phyloP scores from a whole-genome alignment of 2,888 invertebrate genomes.

The Ophion slaviceki region DNA sequence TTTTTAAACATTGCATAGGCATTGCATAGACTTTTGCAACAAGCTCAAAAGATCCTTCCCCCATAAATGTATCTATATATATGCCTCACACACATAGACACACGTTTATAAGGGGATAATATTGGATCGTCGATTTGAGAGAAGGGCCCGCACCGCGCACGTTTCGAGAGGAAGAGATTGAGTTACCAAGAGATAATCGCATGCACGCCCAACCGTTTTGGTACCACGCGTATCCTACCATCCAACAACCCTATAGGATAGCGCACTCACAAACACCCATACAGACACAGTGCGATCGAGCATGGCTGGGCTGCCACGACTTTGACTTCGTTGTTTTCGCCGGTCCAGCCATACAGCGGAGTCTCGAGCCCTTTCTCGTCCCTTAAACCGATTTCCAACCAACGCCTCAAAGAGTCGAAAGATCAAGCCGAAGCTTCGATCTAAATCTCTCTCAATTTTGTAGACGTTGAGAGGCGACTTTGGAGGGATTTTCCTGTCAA shows the following conservation, averaged over 20 bases:
- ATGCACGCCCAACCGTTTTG: constrained; percentile 79
- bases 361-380: constrained; percentile 2
- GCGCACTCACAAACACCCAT: constrained; percentile 2
- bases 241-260: constrained; percentile 54
- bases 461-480: constrained; percentile 24
- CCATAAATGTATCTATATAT: no score
- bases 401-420: constrained; percentile 1
- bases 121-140: constrained; percentile 60
- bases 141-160: constrained; percentile 61
- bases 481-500: constrained; percentile 48
- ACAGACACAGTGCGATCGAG: constrained; percentile 30
- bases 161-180: constrained; percentile 76
- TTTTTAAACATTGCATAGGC: no score
- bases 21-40: no score
- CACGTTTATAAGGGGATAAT: constrained; percentile 21
- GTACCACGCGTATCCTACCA: constrained; percentile 71
- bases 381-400: constrained; percentile 21
- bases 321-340: constrained; percentile 39
- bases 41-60: no score
- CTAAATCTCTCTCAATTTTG: constrained; percentile 27
- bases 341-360: background rate
- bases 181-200: constrained; percentile 81
- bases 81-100: no score
- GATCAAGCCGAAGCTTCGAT: constrained; percentile 21
- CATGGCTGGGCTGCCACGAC: constrained; percentile 26